phyloP scores from a whole-genome alignment of 2,888 invertebrate species.

The Leptinotarsa peninsularis region DNA sequence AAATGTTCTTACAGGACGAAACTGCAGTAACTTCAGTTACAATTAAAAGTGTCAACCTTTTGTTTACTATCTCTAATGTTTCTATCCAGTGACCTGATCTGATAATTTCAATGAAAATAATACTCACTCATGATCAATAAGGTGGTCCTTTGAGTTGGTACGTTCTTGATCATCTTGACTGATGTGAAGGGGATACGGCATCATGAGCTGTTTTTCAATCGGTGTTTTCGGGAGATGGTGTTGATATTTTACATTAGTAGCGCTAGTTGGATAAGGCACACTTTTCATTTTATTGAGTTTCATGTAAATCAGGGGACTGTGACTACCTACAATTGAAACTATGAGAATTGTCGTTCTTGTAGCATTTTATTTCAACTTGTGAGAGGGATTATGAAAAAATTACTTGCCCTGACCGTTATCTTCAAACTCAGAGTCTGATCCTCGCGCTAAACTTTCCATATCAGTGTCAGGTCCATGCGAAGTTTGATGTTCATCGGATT shows the following conservation, averaged over 20 bases:
- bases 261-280: conserved; percentile 52
- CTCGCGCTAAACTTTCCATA: conserved; percentile 69
- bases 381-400: too few relatives aligned
- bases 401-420: conserved; percentile 73
- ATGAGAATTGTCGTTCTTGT: too few relatives aligned
- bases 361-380: neutral
- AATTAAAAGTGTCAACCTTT: too few relatives aligned
- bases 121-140: conserved; percentile 52
- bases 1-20: too few relatives aligned
- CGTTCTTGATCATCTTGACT: conserved; percentile 74
- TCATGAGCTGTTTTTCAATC: conserved; percentile 15
- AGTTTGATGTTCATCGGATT: conserved; percentile 82
- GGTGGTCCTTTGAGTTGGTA: conserved; percentile 77
- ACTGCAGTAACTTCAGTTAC: too few relatives aligned
- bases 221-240: conserved; percentile 35
- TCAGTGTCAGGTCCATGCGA: conserved; percentile 74
- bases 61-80: too few relatives aligned
- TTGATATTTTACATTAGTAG: conserved; percentile 56
- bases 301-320: conserved; percentile 73
- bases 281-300: conserved; percentile 56
- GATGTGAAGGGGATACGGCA: conserved; percentile 59
- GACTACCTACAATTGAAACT: conserved; percentile 62
- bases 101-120: too few relatives aligned
- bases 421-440: conserved; percentile 76
- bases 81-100: too few relatives aligned